Conservation (phyloP, 1,140 invertebrate species). For the Lordiphosa stackelbergi region DNA sequence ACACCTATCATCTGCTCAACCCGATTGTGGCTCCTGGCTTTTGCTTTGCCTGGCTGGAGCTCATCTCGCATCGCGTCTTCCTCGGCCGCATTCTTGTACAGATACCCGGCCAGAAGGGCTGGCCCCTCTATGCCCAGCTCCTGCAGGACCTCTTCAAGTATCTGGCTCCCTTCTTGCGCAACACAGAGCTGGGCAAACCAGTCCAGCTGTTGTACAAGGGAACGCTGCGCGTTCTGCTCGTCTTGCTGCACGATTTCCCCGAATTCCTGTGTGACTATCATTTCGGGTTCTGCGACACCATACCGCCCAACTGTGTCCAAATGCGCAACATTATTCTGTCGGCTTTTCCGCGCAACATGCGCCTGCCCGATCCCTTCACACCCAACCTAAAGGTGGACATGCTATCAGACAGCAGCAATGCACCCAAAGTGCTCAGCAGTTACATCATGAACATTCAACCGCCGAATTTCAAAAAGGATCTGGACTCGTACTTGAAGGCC, state of each 20-base stretch:
- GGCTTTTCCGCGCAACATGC: constrained; percentile 98
- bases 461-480: constrained; percentile 92
- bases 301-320: constrained; percentile 99
- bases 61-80: constrained; percentile 97
- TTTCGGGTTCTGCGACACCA: constrained; percentile 99
- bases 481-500: constrained; percentile 97
- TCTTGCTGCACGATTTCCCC: constrained; percentile 98
- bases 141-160: constrained; percentile 98
- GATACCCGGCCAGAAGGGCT: constrained; percentile 90
- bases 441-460: constrained; percentile 93
- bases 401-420: constrained; percentile 88
- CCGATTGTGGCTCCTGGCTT: constrained; percentile 98
- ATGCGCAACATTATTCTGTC: constrained; percentile 99
- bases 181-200: constrained; percentile 95
- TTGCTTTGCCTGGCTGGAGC: constrained; percentile 98
- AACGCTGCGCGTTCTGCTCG: constrained; percentile 95
- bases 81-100: constrained; percentile 95
- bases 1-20: constrained; percentile 92
- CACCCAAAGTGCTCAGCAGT: constrained; percentile 94
- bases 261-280: constrained; percentile 99
- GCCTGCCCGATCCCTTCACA: constrained; percentile 98
- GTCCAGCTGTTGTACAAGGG: constrained; percentile 97
- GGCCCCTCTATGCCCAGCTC: constrained; percentile 93
- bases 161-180: constrained; percentile 96
- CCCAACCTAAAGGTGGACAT: constrained; percentile 98